Conservation (phyloP, 64 coral and sea anemone species). For the Porites lutea region DNA sequence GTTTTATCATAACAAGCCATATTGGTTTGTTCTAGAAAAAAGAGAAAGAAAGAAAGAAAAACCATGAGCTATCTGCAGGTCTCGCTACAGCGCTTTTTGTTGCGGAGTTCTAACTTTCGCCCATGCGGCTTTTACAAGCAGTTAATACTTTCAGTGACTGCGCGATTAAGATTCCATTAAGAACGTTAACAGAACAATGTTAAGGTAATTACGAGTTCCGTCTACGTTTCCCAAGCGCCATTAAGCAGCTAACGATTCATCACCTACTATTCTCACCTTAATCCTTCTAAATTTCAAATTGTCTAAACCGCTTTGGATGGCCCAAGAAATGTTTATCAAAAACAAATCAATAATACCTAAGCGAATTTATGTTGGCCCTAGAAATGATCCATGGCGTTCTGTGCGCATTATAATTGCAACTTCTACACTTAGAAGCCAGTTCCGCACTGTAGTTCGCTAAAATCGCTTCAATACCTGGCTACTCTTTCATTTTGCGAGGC, state of each 20-base stretch:
- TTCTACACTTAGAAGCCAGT: neutral
- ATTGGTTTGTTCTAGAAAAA: neutral
- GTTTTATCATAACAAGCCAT: slow-evolving; percentile 10
- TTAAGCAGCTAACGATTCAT: slow-evolving; percentile 47
- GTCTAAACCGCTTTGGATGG: neutral
- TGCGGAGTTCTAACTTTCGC: neutral
- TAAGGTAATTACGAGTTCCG: slow-evolving; percentile 22
- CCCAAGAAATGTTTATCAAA: neutral
- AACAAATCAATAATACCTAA: neutral
- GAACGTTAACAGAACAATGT: slow-evolving; percentile 51
- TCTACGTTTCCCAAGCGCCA: slow-evolving; percentile 6
- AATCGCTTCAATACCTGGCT: neutral
- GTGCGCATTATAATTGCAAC: neutral
- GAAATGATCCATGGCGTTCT: neutral
- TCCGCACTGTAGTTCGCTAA: neutral
- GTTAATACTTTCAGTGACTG: slow-evolving; percentile 48
- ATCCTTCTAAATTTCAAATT: neutral
- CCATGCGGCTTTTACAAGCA: slow-evolving; percentile 31
- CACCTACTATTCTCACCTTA: slow-evolving; percentile 9
- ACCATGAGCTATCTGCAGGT: neutral
- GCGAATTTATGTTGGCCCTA: neutral
- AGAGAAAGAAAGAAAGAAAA: neutral
- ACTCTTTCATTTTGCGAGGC: neutral
- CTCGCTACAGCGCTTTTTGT: neutral
- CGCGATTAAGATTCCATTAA: slow-evolving; percentile 61